Evolutionary conservation across 1,140 invertebrate species (phyloP).

Genomic region (silkworm (Bombyx mori)): DNA sequence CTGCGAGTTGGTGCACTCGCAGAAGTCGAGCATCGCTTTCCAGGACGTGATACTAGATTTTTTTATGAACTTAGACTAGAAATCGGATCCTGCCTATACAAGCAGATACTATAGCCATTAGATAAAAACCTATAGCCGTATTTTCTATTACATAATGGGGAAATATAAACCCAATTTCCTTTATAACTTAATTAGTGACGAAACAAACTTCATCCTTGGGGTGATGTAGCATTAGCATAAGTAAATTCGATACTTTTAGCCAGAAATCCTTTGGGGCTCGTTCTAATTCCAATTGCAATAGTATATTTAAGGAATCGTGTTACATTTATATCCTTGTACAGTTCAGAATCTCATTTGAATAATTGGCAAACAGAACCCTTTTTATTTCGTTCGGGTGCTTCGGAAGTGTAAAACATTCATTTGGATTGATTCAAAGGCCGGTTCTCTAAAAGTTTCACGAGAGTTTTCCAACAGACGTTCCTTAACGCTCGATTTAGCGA

Average conservation of each 20-base stretch:
- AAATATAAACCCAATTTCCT: constrained; percentile 8
- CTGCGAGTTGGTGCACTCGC: no score
- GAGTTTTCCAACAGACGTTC: constrained; percentile 24
- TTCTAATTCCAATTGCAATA: constrained; percentile 30
- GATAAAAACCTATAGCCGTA: no score
- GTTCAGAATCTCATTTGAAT: constrained; percentile 26
- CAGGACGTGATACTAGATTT: no score
- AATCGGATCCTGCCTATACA: no score
- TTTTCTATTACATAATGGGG: no score
- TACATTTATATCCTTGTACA: constrained; percentile 31
- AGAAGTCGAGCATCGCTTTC: no score
- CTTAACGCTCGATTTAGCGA: constrained; percentile 33
- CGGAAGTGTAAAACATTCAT: constrained; percentile 19
- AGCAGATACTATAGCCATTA: no score
- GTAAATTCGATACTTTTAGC: constrained; percentile 38
- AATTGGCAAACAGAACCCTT: constrained; percentile 26
- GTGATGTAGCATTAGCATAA: constrained; percentile 50
- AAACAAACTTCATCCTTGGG: constrained; percentile 28
- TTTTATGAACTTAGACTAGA: no score
- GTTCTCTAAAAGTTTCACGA: constrained; percentile 21
- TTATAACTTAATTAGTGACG: constrained; percentile 32
- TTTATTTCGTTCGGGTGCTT: constrained; percentile 16
- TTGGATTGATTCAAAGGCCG: constrained; percentile 12
- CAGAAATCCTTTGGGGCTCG: constrained; percentile 22
- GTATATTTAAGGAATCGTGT: constrained; percentile 31